A percentile compares a stretch with the other conserved stretches of the same genome.
Evolutionary conservation across 1,140 invertebrate genomes (phyloP).

Genomic region (Papilio xuthus): DNA sequence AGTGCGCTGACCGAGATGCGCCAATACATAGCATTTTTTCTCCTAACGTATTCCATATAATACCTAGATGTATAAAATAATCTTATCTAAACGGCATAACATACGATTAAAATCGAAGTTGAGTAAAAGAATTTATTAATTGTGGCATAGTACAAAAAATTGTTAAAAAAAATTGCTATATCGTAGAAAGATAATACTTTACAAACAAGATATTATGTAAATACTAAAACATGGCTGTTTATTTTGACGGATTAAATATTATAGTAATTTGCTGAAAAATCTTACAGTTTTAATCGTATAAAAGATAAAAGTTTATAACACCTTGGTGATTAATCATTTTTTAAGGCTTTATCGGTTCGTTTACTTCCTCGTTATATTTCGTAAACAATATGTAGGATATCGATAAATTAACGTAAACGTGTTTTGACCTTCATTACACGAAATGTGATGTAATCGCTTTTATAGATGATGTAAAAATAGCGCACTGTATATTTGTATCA

Average conservation of each 20-base stretch:
- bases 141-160: too few relatives aligned
- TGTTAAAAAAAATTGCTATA: too few relatives aligned
- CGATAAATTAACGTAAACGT: background rate
- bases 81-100: background rate
- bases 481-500: background rate
- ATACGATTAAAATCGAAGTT: background rate
- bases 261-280: background rate
- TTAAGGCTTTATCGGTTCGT: background rate
- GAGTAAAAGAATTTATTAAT: too few relatives aligned
- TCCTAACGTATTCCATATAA: background rate
- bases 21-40: background rate
- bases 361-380: slow-evolving; percentile 9
- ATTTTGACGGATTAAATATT: background rate
- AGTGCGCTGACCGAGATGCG: slow-evolving; percentile 23
- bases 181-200: too few relatives aligned
- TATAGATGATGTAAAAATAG: slow-evolving; percentile 7
- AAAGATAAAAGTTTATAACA: slow-evolving; percentile 10
- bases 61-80: background rate
- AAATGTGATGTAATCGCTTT: slow-evolving; percentile 14
- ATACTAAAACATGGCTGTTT: background rate
- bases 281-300: background rate
- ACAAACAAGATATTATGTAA: background rate
- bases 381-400: slow-evolving; percentile 20
- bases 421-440: background rate
- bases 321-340: background rate